phyloP scores from a whole-genome alignment of 2,888 invertebrate species.

The Nephrocerus scutellatus region DNA sequence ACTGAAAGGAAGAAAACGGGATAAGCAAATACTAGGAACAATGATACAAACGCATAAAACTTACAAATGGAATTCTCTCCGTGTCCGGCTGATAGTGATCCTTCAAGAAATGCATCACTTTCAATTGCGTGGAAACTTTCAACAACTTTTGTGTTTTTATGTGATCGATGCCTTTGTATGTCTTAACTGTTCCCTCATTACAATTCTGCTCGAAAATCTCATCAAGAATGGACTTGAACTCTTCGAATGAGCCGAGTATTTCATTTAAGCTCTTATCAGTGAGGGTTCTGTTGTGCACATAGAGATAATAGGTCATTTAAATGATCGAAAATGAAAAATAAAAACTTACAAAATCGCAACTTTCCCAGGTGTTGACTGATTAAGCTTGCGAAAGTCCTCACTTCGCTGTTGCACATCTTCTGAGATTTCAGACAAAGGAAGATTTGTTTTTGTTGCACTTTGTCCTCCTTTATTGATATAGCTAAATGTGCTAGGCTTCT shows the following conservation, averaged over 20 bases:
- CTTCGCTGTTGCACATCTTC: slow-evolving; percentile 4
- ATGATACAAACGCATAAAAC: background rate
- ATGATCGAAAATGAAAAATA: background rate
- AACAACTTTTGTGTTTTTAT: slow-evolving; percentile 29
- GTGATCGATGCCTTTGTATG: slow-evolving; percentile 27
- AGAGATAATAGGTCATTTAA: background rate
- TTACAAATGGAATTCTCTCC: background rate
- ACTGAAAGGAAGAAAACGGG: slow-evolving; percentile 24
- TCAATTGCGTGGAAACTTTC: slow-evolving; percentile 19
- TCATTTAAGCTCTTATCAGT: slow-evolving; percentile 17
- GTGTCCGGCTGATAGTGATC: slow-evolving; percentile 1
- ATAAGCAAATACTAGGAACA: background rate
- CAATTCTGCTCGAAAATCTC: slow-evolving; percentile 22
- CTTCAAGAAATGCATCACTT: slow-evolving; percentile 28
- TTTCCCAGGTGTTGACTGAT: slow-evolving; percentile 21
- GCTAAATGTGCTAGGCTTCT: too few species aligned
- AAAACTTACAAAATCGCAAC: slow-evolving; percentile 26
- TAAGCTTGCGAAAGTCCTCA: too few species aligned
- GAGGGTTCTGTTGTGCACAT: slow-evolving; percentile 11
- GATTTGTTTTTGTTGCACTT: too few species aligned
- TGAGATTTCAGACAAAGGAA: too few species aligned
- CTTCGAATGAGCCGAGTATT: slow-evolving; percentile 16
- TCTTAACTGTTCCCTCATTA: slow-evolving; percentile 19
- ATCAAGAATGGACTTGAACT: slow-evolving; percentile 19
- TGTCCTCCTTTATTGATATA: too few species aligned